A percentile compares a stretch with the other conserved stretches of the same genome.
Conservation (phyloP, 2,113 vertebrate genomes). For the Colius striatus region DNA sequence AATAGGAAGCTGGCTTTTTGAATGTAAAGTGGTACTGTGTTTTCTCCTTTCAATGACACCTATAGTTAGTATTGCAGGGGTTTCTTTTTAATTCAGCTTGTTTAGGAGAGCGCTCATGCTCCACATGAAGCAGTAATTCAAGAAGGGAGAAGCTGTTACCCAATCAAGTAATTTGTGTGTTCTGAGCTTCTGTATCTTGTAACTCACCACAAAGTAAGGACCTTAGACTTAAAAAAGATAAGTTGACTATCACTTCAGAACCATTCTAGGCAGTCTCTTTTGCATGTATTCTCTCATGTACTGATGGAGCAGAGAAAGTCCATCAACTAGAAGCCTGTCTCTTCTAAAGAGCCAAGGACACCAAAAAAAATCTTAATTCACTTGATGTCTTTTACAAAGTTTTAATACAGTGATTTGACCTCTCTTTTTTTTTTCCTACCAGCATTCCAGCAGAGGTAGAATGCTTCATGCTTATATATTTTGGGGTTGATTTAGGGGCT, state of each 20-base stretch:
- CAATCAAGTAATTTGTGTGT: neutral
- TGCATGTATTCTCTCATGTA: neutral
- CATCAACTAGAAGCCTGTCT: neutral
- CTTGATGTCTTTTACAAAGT: neutral
- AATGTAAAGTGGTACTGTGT: neutral
- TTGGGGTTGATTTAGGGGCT: neutral
- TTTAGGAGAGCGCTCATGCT: neutral
- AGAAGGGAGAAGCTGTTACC: neutral
- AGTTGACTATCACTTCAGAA: neutral
- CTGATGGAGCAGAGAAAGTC: neutral
- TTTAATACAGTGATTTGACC: neutral
- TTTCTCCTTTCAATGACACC: neutral
- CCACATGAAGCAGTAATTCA: neutral
- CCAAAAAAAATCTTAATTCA: neutral
- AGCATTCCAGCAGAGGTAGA: neutral
- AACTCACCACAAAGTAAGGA: neutral
- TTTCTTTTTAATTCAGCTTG: neutral
- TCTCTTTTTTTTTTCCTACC: neutral
- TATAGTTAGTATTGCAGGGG: neutral
- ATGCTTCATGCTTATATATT: neutral
- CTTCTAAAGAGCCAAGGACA: neutral
- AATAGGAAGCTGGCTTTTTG: neutral
- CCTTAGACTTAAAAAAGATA: neutral
- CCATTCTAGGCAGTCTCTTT: neutral
- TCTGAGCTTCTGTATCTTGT: neutral